These are phyloP conservation scores for Bubo scandiacus DNA, from an alignment of 2,113 vertebrate species.

Conservation along the genomic window DNA sequence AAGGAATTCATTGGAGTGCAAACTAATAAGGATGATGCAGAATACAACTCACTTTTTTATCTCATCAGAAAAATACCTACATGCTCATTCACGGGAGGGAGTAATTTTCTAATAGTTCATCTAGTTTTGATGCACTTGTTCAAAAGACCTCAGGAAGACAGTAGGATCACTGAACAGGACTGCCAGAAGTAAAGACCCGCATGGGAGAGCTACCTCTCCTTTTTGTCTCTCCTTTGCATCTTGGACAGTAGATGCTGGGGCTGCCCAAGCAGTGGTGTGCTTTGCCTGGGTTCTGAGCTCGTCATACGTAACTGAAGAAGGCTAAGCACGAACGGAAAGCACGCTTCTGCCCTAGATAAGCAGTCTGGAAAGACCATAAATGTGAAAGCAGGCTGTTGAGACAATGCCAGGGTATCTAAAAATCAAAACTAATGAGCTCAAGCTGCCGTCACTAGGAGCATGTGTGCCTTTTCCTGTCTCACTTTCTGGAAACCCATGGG, in stretches of 20 bases:
- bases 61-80: background rate
- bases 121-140: background rate
- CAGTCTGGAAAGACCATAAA: constrained; percentile 15
- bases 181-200: background rate
- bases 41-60: background rate
- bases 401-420: constrained; percentile 16
- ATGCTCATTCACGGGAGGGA: background rate
- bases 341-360: background rate
- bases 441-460: constrained; percentile 16
- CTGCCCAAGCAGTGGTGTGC: background rate
- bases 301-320: background rate
- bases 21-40: background rate
- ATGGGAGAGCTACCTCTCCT: background rate
- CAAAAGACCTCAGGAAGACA: background rate
- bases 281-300: background rate
- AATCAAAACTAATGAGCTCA: constrained; percentile 43
- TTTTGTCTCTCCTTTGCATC: background rate
- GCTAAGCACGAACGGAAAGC: background rate
- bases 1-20: background rate
- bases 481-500: background rate
- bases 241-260: background rate
- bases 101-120: background rate
- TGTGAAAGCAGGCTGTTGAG: constrained; percentile 12
- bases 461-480: background rate
- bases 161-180: background rate